Evolutionary conservation across 2,113 vertebrate genomes (phyloP).

Genomic region (Corythaixoides concolor): DNA sequence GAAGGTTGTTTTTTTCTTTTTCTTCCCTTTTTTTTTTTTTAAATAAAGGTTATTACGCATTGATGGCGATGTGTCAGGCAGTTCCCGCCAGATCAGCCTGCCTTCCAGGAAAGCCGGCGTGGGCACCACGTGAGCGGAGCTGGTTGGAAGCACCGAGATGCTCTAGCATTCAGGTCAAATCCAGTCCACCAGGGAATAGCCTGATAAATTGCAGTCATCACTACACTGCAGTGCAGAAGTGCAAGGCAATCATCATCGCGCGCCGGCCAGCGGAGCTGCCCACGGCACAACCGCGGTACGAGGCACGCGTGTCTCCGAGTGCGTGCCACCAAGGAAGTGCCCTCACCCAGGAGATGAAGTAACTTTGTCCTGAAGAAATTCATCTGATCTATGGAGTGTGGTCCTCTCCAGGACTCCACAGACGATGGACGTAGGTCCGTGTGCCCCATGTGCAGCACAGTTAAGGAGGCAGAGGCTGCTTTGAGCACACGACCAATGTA

Average conservation of each 20-base stretch:
- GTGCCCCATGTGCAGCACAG: fast-evolving
- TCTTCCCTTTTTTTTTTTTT: neutral
- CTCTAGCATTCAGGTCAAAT: slow-evolving; percentile 16
- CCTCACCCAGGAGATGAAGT: neutral
- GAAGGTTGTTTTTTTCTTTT: neutral
- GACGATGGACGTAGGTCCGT: fast-evolving
- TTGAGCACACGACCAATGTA: neutral
- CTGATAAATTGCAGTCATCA: slow-evolving; percentile 52
- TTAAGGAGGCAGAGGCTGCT: neutral
- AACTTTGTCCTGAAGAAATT: neutral
- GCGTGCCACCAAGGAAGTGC: neutral
- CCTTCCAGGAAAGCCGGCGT: slow-evolving; percentile 28
- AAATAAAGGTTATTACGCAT: neutral
- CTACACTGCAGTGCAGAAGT: neutral
- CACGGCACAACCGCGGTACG: neutral
- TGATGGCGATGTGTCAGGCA: neutral
- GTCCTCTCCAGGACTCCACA: neutral
- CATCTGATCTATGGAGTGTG: fast-evolving
- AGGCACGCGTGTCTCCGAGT: neutral
- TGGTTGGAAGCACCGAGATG: neutral
- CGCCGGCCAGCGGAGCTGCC: neutral
- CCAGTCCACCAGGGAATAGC: slow-evolving; percentile 7
- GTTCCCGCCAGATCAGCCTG: slow-evolving; percentile 27
- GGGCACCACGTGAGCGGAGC: neutral
- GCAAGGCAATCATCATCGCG: neutral